phyloP scores from a whole-genome alignment of 2,797 vertebrate genomes.

The Sebastes oblongus region DNA sequence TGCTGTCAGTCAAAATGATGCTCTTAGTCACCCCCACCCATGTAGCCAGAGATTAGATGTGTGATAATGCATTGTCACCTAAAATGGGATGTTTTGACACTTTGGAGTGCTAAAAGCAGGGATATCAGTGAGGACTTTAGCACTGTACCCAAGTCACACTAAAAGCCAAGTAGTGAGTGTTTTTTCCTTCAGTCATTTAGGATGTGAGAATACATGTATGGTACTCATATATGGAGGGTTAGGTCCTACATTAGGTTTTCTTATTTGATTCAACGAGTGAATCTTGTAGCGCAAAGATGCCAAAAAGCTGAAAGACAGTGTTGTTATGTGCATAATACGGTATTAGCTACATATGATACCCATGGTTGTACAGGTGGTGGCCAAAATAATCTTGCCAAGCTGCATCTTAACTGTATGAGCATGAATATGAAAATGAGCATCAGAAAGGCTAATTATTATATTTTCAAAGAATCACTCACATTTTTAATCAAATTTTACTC shows the following conservation, averaged over 20 bases:
- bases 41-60: conserved; percentile 51
- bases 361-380: background rate
- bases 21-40: conserved; percentile 53
- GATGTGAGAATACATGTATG: background rate
- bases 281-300: background rate
- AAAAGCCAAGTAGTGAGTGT: conserved; percentile 40
- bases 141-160: conserved; percentile 48
- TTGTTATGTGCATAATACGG: background rate
- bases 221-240: background rate
- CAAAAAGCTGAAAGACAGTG: background rate
- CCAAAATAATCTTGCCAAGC: background rate
- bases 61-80: conserved; percentile 77
- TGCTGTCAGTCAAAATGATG: conserved; percentile 36
- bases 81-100: conserved; percentile 73
- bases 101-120: conserved; percentile 82
- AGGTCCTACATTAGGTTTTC: too few species aligned
- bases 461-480: background rate
- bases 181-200: conserved; percentile 23
- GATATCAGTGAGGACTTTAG: conserved; percentile 52
- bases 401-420: background rate
- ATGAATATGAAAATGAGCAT: too few species aligned
- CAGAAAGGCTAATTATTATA: background rate
- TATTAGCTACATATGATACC: background rate
- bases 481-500: background rate
- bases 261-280: background rate